Percentiles rank a stretch among this genome's conserved stretches.
phyloP scores from a whole-genome alignment of 2,113 vertebrate genomes.

The Daboia siamensis region DNA sequence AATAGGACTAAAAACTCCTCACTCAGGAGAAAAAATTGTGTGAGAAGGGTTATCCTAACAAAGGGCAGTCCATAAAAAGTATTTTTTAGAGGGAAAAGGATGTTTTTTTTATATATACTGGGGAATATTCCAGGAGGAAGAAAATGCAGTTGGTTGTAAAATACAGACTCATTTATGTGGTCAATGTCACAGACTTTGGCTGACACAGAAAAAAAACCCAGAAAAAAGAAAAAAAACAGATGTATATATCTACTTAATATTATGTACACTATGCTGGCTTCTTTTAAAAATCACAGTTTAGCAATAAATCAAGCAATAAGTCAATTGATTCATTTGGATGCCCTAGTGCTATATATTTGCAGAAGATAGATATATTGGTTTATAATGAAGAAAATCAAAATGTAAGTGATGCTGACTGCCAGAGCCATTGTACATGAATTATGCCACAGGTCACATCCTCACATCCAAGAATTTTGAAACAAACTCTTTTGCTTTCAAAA shows the following conservation, averaged over 20 bases:
- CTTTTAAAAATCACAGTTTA: slow-evolving; percentile 50
- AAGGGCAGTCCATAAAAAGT: background rate
- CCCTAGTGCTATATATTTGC: slow-evolving; percentile 38
- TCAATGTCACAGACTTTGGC: slow-evolving; percentile 14
- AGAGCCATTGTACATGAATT: slow-evolving; percentile 6
- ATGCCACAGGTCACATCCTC: background rate
- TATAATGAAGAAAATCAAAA: slow-evolving; percentile 48
- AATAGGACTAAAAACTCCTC: background rate
- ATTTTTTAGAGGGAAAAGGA: background rate
- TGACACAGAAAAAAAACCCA: background rate
- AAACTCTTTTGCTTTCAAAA: slow-evolving; percentile 6
- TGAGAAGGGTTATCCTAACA: background rate
- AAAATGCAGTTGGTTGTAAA: background rate
- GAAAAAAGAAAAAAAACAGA: slow-evolving; percentile 1
- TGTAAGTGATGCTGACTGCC: slow-evolving; percentile 36
- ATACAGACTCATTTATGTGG: slow-evolving; percentile 2
- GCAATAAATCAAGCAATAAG: slow-evolving; percentile 37
- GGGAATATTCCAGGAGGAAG: background rate
- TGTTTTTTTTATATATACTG: background rate
- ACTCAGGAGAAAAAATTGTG: too few species aligned
- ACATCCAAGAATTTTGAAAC: background rate
- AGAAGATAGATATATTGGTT: slow-evolving; percentile 49
- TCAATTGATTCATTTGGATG: slow-evolving; percentile 41
- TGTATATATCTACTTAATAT: slow-evolving; percentile 42
- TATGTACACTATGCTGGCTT: slow-evolving; percentile 24